Conservation (phyloP, 2,888 invertebrate species). For the Netelia fuscicornis region DNA sequence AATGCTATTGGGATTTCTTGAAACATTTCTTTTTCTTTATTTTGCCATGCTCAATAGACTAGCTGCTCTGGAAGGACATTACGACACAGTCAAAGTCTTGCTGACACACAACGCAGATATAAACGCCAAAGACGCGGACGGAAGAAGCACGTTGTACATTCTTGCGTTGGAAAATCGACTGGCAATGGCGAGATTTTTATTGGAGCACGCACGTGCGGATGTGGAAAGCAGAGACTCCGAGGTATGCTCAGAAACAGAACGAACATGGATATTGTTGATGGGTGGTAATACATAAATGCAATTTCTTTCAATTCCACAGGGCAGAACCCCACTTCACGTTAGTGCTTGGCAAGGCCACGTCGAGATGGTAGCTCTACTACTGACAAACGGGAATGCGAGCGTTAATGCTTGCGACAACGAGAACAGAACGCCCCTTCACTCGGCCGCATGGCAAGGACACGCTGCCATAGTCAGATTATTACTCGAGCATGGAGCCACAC, state of each 20-base stretch:
- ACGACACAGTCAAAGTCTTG: constrained; percentile 91
- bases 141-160: constrained; percentile 96
- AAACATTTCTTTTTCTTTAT: constrained; percentile 14
- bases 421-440: constrained; percentile 95
- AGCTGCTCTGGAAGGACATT: constrained; percentile 94
- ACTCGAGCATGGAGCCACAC: constrained; percentile 92
- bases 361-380: constrained; percentile 95
- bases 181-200: constrained; percentile 92
- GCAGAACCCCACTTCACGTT: constrained; percentile 95
- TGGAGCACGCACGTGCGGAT: constrained; percentile 91
- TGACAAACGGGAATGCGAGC: constrained; percentile 93
- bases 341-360: constrained; percentile 97
- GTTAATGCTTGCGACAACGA: constrained; percentile 96
- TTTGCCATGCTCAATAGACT: constrained; percentile 85
- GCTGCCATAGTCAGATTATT: constrained; percentile 92
- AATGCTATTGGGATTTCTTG: neutral
- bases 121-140: constrained; percentile 96
- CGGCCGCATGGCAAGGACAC: constrained; percentile 98
- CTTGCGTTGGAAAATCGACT: constrained; percentile 94
- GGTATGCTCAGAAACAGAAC: constrained; percentile 81
- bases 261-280: neutral
- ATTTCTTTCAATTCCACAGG: constrained; percentile 85
- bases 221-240: constrained; percentile 96
- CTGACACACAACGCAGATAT: constrained; percentile 92
- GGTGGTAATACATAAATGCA: constrained; percentile 7